Evolutionary conservation across 2,113 vertebrate species (phyloP).

Genomic region (Lycocorax pyrrhopterus): DNA sequence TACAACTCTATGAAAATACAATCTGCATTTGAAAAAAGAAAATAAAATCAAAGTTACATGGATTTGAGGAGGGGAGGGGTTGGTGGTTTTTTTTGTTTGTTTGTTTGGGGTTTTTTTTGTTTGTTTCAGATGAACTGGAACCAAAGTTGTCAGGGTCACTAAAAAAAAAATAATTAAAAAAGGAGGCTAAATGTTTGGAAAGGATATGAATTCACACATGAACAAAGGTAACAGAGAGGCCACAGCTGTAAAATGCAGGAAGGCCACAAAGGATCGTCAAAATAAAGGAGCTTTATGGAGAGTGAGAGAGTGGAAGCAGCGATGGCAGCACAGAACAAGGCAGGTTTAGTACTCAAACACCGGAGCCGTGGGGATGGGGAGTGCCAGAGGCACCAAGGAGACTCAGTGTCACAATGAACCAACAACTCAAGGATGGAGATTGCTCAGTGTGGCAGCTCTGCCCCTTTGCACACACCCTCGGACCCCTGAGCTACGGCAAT

Average conservation of each 20-base stretch:
- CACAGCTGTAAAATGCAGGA: slow-evolving; percentile 62
- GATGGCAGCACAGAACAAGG: slow-evolving; percentile 63
- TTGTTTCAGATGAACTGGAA: slow-evolving; percentile 55
- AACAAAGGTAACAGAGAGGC: slow-evolving; percentile 66
- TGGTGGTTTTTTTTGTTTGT: background rate
- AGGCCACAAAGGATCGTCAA: slow-evolving; percentile 57
- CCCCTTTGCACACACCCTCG: background rate
- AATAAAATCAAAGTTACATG: slow-evolving; percentile 10
- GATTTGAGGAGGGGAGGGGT: background rate
- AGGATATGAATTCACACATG: slow-evolving; percentile 67
- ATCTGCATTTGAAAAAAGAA: slow-evolving; percentile 76
- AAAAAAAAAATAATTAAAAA: background rate
- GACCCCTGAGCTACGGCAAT: background rate
- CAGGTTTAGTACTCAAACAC: slow-evolving; percentile 57
- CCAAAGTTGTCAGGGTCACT: slow-evolving; percentile 40
- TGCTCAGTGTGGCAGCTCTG: background rate
- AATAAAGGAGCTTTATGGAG: slow-evolving; percentile 63
- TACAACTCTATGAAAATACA: slow-evolving; percentile 52
- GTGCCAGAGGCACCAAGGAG: slow-evolving; percentile 40
- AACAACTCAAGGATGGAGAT: background rate
- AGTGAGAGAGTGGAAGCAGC: slow-evolving; percentile 55
- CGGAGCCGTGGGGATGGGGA: slow-evolving; percentile 18
- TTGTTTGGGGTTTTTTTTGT: background rate
- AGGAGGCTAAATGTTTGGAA: slow-evolving; percentile 70
- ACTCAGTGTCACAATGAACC: slow-evolving; percentile 36